These are phyloP conservation scores for Rhabdophis nuchalis DNA, from an alignment of 2,797 vertebrate species.

Conservation along the genomic window DNA sequence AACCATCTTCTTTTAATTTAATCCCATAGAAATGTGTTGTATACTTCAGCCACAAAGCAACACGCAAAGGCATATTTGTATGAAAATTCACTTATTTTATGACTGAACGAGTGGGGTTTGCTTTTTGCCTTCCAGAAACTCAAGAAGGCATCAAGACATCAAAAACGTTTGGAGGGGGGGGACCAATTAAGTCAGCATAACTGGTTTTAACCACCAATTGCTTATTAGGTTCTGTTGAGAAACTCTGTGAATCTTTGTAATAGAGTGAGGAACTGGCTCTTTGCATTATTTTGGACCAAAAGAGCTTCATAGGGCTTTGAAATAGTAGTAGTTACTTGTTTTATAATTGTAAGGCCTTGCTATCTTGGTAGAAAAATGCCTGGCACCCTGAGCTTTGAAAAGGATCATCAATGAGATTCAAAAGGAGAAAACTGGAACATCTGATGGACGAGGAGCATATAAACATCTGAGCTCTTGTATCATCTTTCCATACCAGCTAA, in stretches of 20 bases:
- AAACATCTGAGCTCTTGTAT: not conserved
- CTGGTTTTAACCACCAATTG: conserved; percentile 5
- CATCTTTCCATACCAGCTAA: not conserved
- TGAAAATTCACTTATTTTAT: not conserved
- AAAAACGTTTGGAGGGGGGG: not conserved
- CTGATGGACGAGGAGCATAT: not conserved
- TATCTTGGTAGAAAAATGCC: not conserved
- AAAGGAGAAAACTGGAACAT: conserved; percentile 15
- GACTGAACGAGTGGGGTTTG: not conserved
- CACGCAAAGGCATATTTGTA: not conserved
- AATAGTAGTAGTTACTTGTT: not conserved
- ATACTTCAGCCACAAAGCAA: not conserved
- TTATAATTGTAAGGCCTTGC: not conserved
- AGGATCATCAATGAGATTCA: not conserved
- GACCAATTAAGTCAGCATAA: not conserved
- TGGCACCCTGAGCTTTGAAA: not conserved
- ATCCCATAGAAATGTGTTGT: not conserved
- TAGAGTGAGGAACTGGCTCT: not conserved
- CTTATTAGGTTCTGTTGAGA: not conserved
- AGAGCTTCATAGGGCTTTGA: conserved; percentile 17
- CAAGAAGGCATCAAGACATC: not conserved
- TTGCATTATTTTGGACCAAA: conserved; percentile 19
- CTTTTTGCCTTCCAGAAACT: not conserved
- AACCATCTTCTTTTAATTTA: conserved; percentile 1
- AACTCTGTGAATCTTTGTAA: not conserved